These are phyloP conservation scores for Eupithecia subfuscata DNA, from an alignment of 2,888 invertebrate species.

Conservation along the genomic window DNA sequence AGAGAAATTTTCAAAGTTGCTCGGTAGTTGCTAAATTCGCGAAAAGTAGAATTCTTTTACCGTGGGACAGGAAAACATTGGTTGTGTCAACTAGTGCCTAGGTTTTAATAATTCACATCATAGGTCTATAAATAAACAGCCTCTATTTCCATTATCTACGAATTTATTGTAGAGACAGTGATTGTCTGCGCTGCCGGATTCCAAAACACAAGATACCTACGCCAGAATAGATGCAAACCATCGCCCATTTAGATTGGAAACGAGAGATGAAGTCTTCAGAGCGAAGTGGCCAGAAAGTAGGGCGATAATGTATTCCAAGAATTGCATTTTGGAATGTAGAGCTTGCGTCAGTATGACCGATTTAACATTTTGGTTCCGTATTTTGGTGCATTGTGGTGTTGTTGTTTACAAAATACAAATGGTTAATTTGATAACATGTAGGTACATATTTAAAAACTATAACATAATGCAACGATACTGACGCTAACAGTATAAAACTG, in stretches of 20 bases:
- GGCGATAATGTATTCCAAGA: slow-evolving; percentile 33
- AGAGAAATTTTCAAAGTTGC: not conserved
- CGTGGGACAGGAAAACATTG: not conserved
- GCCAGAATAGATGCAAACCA: slow-evolving; percentile 55
- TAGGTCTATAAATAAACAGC: not conserved
- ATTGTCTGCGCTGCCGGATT: slow-evolving; percentile 49
- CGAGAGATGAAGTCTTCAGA: slow-evolving; percentile 32
- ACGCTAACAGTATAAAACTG: no score
- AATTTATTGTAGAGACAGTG: not conserved
- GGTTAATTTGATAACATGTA: no score
- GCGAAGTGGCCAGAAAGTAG: slow-evolving; percentile 40
- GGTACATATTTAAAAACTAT: no score
- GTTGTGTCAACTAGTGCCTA: not conserved
- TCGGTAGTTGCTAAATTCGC: not conserved
- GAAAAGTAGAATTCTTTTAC: not conserved
- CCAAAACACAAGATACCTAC: slow-evolving; percentile 58
- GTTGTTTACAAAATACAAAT: no score
- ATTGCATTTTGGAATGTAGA: slow-evolving; percentile 19
- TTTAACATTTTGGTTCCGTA: not conserved
- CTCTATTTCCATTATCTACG: not conserved
- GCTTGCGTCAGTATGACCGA: not conserved
- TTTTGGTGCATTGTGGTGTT: not conserved
- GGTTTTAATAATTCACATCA: not conserved
- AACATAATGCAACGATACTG: no score
- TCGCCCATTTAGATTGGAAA: slow-evolving; percentile 29